Evolutionary conservation across 2,797 vertebrate species (phyloP).

Genomic region (Sylvilagus floridanus): DNA sequence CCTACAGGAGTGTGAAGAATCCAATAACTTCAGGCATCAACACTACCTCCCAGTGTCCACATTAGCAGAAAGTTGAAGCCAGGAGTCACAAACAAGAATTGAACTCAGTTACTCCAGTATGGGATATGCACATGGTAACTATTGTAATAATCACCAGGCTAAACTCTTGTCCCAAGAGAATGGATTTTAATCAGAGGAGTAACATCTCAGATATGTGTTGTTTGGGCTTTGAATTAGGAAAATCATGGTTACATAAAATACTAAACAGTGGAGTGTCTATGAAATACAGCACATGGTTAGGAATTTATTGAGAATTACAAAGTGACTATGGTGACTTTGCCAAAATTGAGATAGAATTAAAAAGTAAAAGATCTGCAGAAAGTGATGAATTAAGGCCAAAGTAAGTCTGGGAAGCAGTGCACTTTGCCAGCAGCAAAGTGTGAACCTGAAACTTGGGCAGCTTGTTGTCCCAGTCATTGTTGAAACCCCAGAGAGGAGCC

Average conservation of each 20-base stretch:
- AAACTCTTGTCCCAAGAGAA: neutral
- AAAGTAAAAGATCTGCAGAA: neutral
- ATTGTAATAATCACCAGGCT: too few species aligned
- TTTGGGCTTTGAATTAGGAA: neutral
- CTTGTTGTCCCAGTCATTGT: too few species aligned
- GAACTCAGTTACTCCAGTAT: too few species aligned
- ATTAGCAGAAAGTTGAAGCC: too few species aligned
- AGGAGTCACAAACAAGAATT: too few species aligned
- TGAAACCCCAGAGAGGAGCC: neutral
- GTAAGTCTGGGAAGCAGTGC: neutral
- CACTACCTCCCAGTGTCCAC: too few species aligned
- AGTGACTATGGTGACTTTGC: neutral
- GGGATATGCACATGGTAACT: too few species aligned
- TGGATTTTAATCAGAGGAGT: neutral
- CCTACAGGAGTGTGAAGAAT: too few species aligned
- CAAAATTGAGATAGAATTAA: neutral
- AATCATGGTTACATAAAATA: neutral
- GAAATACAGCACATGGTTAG: neutral
- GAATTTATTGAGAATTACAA: neutral
- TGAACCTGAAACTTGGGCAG: neutral
- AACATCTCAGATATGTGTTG: rapidly evolving
- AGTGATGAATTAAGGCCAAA: neutral
- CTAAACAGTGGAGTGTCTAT: neutral
- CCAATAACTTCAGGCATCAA: too few species aligned
- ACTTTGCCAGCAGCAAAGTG: neutral